Base-by-base conservation (phyloP, 2,888 invertebrate species). In the Drosophila peninsularis region DNA sequence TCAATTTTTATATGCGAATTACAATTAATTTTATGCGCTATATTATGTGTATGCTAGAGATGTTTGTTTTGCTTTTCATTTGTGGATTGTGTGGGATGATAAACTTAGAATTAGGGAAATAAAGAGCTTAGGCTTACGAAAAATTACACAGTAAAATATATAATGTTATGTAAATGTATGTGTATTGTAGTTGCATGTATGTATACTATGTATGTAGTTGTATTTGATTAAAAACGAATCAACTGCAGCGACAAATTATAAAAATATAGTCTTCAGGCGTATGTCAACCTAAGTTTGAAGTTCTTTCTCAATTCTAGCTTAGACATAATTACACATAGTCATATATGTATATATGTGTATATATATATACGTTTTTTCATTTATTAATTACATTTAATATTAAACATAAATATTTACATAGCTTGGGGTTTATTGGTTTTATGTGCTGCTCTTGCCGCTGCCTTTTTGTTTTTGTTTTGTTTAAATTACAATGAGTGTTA, bases 251-350 rank as follows among this genome's bases (percentile, higher is more conserved):
- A 75, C 75, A 88, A 83, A 83, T 86, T 83, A 83, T 83, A 88
- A 88, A 83, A 88, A 88, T 88, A 82, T 86, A 86, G 82, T 84
- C 84, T 69, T 80, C 62, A 62, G 82, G 57, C 63, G 68, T 82
- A 72, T 73, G 67, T 75, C 67, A 85, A 70, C 78, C 78, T 83
- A 83, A 66, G 41, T 73, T 63, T 63, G 45, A 80, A 70, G 78
- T 79, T 66, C 69, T 75, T 57, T 62, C 44, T 49, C 71, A 49
- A 56, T 62, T 64, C 49, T 65, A 75, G 39, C 75, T 75, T 75
- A 79, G 36, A 63, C 56, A 61, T 65, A 53, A 45, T n/a, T 49
- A 61, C 57, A 47, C 55, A 30, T 45, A 30, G 45, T 55, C 57
- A 67, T 54, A 30, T 60, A 21, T 66, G 42, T 53, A 37, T 44